Evolutionary conservation across 2,113 vertebrate genomes (phyloP).

Genomic region (Suricata suricatta): DNA sequence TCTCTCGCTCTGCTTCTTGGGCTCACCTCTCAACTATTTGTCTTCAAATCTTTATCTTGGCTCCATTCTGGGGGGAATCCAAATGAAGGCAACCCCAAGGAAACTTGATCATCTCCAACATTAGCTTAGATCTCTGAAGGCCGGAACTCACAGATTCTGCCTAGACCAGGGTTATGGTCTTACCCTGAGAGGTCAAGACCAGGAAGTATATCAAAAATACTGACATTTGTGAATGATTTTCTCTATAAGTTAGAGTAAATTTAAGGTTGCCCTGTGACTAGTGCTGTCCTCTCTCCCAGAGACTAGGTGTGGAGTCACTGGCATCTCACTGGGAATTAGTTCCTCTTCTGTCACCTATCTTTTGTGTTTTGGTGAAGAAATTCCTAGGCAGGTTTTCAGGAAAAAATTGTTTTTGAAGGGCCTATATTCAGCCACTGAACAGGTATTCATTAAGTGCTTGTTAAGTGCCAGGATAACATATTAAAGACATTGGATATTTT

Average conservation of each 20-base stretch:
- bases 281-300: neutral
- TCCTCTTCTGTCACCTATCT: neutral
- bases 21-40: neutral
- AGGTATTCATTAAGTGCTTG: neutral
- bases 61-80: neutral
- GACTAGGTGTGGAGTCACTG: neutral
- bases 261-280: neutral
- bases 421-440: conserved; percentile 12
- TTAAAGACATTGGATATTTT: neutral
- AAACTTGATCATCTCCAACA: neutral
- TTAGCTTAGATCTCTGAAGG: neutral
- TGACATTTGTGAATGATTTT: conserved; percentile 4
- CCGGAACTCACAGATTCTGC: neutral
- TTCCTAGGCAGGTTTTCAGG: neutral
- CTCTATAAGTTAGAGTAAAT: neutral
- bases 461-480: neutral
- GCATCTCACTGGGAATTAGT: neutral
- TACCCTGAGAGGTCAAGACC: neutral
- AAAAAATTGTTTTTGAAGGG: neutral
- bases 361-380: neutral
- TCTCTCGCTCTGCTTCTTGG: neutral
- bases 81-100: conserved; percentile 1
- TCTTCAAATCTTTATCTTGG: neutral
- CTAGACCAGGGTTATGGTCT: neutral
- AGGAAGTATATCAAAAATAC: neutral